phyloP scores from a whole-genome alignment of 2,888 invertebrate species.

The Athalia circularis region DNA sequence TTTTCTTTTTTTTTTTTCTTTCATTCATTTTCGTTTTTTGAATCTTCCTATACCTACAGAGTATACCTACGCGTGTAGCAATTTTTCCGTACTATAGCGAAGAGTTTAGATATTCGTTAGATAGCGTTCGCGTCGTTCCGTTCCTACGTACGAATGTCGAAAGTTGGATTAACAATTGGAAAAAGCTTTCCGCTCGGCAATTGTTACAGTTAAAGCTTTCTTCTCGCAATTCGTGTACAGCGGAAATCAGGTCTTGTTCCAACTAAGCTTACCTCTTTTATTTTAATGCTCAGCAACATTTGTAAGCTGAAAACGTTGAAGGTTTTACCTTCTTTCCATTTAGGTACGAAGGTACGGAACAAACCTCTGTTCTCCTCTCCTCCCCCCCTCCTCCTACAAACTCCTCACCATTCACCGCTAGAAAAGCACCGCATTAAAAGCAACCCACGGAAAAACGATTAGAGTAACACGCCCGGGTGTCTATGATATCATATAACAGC shows the following conservation, averaged over 20 bases:
- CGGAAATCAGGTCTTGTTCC: conserved; percentile 22
- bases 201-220: neutral
- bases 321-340: neutral
- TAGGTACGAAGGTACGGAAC: too few species aligned
- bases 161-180: conserved; percentile 33
- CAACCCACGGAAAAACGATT: neutral
- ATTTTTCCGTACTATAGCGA: too few species aligned
- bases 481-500: too few species aligned
- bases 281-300: conserved; percentile 24
- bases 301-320: conserved; percentile 11
- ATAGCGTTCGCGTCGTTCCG: too few species aligned
- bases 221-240: neutral
- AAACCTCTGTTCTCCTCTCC: too few species aligned
- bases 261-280: neutral
- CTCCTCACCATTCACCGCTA: neutral
- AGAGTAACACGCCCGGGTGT: neutral
- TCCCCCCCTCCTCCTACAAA: neutral
- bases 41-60: neutral
- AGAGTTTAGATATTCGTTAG: too few species aligned
- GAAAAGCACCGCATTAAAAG: neutral
- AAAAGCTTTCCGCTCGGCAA: conserved; percentile 11
- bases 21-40: neutral
- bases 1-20: neutral
- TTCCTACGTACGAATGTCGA: neutral
- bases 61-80: neutral